Conservation (phyloP, 2,888 invertebrate species). For the Cactoblastis cactorum region DNA sequence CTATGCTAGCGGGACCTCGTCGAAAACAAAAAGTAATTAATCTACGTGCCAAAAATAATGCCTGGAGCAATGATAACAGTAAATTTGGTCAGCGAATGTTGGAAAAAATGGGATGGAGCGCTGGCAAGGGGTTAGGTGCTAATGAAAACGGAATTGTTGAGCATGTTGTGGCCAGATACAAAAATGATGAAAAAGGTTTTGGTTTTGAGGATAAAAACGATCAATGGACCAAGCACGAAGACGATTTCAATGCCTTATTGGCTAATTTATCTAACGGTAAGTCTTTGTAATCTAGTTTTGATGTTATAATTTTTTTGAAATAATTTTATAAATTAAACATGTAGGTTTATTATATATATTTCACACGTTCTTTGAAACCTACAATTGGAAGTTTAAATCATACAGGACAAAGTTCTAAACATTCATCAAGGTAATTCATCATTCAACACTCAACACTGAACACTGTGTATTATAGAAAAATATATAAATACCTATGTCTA, state of each 20-base stretch:
- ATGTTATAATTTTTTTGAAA: too few species aligned
- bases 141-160: conserved; percentile 90
- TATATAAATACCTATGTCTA: too few species aligned
- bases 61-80: conserved; percentile 83
- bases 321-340: too few species aligned
- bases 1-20: conserved; percentile 87
- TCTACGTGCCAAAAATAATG: conserved; percentile 66
- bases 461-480: too few species aligned
- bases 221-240: conserved; percentile 92
- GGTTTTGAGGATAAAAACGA: conserved; percentile 88
- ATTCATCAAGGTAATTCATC: too few species aligned
- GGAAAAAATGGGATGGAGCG: conserved; percentile 97
- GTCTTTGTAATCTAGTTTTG: neutral
- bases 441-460: too few species aligned
- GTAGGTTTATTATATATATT: too few species aligned
- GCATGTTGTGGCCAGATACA: conserved; percentile 87
- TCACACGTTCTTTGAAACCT: too few species aligned
- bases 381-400: too few species aligned
- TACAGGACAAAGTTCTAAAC: too few species aligned
- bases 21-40: conserved; percentile 80
- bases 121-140: conserved; percentile 93
- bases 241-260: conserved; percentile 86
- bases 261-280: conserved; percentile 69
- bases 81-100: conserved; percentile 95
- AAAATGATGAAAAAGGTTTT: conserved; percentile 88